Evolutionary conservation across 2,797 vertebrate genomes (phyloP), one percentile per base, ranked within the genome.

Genomic region (Sphenopsis melanotis): DNA sequence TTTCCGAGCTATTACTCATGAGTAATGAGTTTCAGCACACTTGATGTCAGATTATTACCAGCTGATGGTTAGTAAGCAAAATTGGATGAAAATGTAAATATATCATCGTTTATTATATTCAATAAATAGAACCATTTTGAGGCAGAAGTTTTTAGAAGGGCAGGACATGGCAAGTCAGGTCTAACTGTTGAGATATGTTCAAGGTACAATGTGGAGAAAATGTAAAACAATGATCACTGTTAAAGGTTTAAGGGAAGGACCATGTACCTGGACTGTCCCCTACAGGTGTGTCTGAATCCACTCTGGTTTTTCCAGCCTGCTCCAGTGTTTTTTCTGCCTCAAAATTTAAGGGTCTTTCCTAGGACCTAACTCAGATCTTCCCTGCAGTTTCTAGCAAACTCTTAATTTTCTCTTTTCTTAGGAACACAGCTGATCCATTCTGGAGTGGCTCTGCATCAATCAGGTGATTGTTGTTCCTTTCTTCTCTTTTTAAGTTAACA

Each of bases 241-340:
- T 74, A 47, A 55, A 83, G 30, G 50, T 34, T 81, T 68, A 22
- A 71, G 68, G 27, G 37, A 75, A 85, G 44, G 34, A 77, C 20
- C 4, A 2, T 17, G 52, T 36, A 23, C 64, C 36, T n/a, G 50
- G 64, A 69, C 6, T 7, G 4, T 72, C 20, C 39, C 26, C 46
- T 34, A 6, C 37, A 52, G n/a, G 8, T 0, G 0, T 27, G 4
- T 22, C 22, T 49, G 23, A 70, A 22, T 17, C 34, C 53, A 7
- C 4, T 17, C 10, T 78, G 49, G 4, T 47, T 91, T 69, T 81
- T 78, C 47, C 30, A 74, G 47, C 34, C 57, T 56, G 41, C 18
- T 59, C 17, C 22, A 12, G 39, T 42, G 34, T 71, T 85, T 59
- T 32, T 86, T 17, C 52, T 50, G 23, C 44, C n/a, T 64, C 57